A percentile compares a stretch with the other conserved stretches of the same genome.
These are phyloP conservation scores for Xestia ashworthii DNA, from an alignment of 2,888 invertebrate species.

Conservation along the genomic window DNA sequence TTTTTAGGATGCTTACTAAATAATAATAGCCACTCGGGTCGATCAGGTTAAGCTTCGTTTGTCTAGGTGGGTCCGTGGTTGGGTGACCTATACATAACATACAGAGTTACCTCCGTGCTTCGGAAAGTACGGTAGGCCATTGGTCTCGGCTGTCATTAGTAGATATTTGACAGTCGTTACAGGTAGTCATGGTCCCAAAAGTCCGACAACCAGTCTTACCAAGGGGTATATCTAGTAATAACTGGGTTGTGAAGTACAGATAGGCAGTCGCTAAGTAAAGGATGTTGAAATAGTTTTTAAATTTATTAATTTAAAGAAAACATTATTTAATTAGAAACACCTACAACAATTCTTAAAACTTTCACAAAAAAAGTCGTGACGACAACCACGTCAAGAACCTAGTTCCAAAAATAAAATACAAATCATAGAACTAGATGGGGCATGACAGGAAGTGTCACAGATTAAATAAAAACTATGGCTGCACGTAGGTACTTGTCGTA, in stretches of 20 bases:
- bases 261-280: no score
- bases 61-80: neutral
- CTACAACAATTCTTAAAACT: neutral
- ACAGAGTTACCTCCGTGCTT: neutral
- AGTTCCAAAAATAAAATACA: conserved; percentile 46
- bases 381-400: conserved; percentile 32
- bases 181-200: neutral
- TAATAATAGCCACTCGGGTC: neutral
- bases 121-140: neutral
- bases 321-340: neutral
- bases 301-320: neutral
- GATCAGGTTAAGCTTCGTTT: neutral
- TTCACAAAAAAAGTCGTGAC: conserved; percentile 33
- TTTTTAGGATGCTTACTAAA: neutral
- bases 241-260: no score
- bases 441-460: conserved; percentile 75
- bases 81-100: neutral
- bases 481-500: conserved; percentile 60
- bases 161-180: neutral
- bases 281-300: no score
- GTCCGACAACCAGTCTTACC: neutral
- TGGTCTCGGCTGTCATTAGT: neutral
- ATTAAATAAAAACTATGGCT: conserved; percentile 67
- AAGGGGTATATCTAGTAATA: no score
- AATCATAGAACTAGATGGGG: conserved; percentile 56